A percentile compares a stretch with the other conserved stretches of the same genome.
Evolutionary conservation across 92 coral and sea anemone species (phyloP).

Genomic region (Galaxea fascicularis): DNA sequence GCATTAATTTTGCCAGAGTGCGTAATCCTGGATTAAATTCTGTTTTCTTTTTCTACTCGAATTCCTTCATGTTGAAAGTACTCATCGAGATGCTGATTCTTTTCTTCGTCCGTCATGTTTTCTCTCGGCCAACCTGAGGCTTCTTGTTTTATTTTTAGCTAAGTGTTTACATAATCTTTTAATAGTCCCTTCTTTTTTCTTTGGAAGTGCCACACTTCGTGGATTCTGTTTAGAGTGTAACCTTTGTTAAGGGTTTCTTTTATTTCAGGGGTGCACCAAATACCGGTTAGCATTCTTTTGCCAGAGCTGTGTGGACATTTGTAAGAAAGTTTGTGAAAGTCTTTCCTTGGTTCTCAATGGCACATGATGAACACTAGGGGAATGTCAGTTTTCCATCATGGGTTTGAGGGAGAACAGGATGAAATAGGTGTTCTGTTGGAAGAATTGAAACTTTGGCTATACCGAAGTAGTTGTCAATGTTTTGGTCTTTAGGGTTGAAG

Average conservation of each 20-base stretch:
- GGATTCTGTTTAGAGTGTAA: background rate
- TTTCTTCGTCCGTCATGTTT: background rate
- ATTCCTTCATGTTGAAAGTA: background rate
- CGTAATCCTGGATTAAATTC: conserved; percentile 16
- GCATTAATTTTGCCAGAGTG: conserved; percentile 23
- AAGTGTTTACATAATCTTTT: conserved; percentile 10
- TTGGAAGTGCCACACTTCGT: conserved; percentile 19
- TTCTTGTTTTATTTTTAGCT: conserved; percentile 12
- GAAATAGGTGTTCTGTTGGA: conserved; percentile 1
- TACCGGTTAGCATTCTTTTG: background rate
- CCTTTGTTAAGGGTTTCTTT: conserved; percentile 1
- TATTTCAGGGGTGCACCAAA: conserved; percentile 16
- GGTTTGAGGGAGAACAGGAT: conserved; percentile 23
- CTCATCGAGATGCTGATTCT: background rate
- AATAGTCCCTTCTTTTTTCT: background rate
- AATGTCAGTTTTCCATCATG: conserved; percentile 3
- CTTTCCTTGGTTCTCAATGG: background rate
- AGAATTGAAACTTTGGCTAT: conserved; percentile 16
- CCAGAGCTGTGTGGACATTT: background rate
- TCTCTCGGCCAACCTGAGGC: conserved; percentile 17
- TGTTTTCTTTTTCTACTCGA: background rate
- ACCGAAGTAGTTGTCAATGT: background rate
- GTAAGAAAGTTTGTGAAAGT: too few relatives aligned
- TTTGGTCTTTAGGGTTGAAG: too few relatives aligned
- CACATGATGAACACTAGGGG: conserved; percentile 28